Conservation (phyloP, 1,140 invertebrate species). For the Anoplophora glabripennis region DNA sequence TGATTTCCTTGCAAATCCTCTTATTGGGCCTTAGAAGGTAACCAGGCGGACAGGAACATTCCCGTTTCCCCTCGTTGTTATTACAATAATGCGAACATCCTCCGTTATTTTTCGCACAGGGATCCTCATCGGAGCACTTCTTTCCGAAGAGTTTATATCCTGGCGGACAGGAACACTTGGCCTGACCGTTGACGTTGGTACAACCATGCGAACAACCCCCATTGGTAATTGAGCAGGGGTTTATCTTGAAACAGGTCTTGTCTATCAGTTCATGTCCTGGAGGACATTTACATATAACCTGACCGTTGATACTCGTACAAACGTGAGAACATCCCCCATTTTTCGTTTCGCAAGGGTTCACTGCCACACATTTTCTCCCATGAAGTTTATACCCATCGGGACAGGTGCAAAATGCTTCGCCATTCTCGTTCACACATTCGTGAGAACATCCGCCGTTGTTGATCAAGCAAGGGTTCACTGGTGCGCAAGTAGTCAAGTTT, state of each 20-base stretch:
- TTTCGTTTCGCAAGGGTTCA: conserved; percentile 52
- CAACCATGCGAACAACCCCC: conserved; percentile 51
- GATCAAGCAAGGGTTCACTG: conserved; percentile 65
- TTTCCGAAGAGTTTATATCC: conserved; percentile 32
- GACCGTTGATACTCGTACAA: conserved; percentile 34
- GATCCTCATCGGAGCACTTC: conserved; percentile 36
- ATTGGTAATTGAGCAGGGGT: conserved; percentile 51
- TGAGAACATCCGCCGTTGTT: conserved; percentile 64
- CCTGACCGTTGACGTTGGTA: conserved; percentile 28
- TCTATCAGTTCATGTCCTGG: conserved; percentile 30
- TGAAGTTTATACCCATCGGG: conserved; percentile 55
- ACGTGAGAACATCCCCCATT: conserved; percentile 59
- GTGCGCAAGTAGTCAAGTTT: conserved; percentile 62
- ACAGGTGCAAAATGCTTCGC: conserved; percentile 59
- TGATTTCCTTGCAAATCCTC: conserved; percentile 58
- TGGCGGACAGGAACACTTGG: conserved; percentile 51
- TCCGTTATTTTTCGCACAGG: conserved; percentile 53
- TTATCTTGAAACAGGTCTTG: conserved; percentile 48
- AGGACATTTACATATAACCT: conserved; percentile 33
- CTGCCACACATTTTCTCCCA: conserved; percentile 51
- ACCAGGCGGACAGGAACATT: conserved; percentile 58
- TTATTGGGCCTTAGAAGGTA: conserved; percentile 51
- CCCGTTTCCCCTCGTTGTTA: conserved; percentile 42
- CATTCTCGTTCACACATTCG: conserved; percentile 51
- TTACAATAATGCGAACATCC: conserved; percentile 64